Evolutionary conservation across 2,113 vertebrate genomes (phyloP).

Genomic region (Ophiodon elongatus): DNA sequence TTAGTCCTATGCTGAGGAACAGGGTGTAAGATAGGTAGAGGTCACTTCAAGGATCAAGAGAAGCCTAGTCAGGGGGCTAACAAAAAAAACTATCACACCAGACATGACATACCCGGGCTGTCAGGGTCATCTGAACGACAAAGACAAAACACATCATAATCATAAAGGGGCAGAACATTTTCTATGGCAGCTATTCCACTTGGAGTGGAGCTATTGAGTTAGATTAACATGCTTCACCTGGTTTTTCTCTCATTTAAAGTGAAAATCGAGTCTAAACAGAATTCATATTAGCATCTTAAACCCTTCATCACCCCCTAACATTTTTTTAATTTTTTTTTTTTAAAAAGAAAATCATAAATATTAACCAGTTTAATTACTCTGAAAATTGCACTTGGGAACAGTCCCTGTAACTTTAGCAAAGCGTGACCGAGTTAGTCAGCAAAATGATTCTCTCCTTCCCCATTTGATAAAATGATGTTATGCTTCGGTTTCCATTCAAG

Average conservation of each 20-base stretch:
- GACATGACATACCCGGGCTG: slow-evolving; percentile 84
- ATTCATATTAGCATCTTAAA: not conserved
- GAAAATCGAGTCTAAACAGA: slow-evolving; percentile 61
- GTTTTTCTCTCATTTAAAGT: slow-evolving; percentile 62
- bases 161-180: slow-evolving; percentile 67
- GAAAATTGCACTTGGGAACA: no score
- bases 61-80: slow-evolving; percentile 46
- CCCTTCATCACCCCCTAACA: not conserved
- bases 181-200: slow-evolving; percentile 79
- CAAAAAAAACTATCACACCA: slow-evolving; percentile 73
- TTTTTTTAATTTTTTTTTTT: no score
- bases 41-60: slow-evolving; percentile 51
- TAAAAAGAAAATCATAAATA: not conserved
- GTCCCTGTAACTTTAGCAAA: not conserved
- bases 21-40: slow-evolving; percentile 50
- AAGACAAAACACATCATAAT: slow-evolving; percentile 79
- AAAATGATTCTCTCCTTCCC: not conserved
- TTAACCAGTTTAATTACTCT: not conserved
- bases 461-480: no score
- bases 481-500: not conserved
- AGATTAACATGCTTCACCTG: slow-evolving; percentile 50
- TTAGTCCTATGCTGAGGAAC: slow-evolving; percentile 47
- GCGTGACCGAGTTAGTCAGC: not conserved
- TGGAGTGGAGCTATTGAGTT: slow-evolving; percentile 71
- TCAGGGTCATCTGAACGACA: slow-evolving; percentile 82